Evolutionary conservation across 2,113 vertebrate genomes (phyloP).

Genomic region (Brevimyrus niger): DNA sequence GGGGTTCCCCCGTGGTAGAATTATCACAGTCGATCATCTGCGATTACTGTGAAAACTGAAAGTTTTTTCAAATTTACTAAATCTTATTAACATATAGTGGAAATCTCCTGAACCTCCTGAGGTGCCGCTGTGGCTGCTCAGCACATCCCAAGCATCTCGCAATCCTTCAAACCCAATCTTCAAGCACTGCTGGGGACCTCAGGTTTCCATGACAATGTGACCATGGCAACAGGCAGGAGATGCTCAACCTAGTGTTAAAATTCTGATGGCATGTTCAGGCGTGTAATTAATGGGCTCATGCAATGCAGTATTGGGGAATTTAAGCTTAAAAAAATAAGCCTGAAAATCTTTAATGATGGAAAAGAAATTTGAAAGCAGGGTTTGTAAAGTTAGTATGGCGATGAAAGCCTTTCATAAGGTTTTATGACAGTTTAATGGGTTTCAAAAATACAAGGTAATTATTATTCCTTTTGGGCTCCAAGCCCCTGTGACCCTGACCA

Average conservation of each 20-base stretch:
- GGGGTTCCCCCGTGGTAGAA: neutral
- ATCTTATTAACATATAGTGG: neutral
- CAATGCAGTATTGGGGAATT: neutral
- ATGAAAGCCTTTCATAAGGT: neutral
- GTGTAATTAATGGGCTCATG: slow-evolving; percentile 2
- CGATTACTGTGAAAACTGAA: neutral
- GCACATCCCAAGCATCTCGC: neutral
- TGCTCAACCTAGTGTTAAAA: neutral
- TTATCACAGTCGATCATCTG: neutral
- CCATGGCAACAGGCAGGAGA: slow-evolving; percentile 21
- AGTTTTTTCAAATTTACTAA: neutral
- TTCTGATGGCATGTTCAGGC: slow-evolving; percentile 11
- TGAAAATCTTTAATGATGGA: slow-evolving; percentile 5
- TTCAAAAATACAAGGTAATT: neutral
- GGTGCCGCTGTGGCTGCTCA: neutral
- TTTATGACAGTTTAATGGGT: neutral
- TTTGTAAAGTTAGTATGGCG: neutral
- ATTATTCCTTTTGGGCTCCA: neutral
- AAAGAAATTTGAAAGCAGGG: neutral
- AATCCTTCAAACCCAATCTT: neutral
- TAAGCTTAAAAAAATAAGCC: neutral
- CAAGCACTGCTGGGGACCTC: slow-evolving; percentile 9
- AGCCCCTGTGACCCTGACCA: neutral
- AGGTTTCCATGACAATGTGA: slow-evolving; percentile 24
- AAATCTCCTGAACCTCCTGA: neutral